Conservation (phyloP, 2,797 vertebrate species). For the Falco biarmicus region DNA sequence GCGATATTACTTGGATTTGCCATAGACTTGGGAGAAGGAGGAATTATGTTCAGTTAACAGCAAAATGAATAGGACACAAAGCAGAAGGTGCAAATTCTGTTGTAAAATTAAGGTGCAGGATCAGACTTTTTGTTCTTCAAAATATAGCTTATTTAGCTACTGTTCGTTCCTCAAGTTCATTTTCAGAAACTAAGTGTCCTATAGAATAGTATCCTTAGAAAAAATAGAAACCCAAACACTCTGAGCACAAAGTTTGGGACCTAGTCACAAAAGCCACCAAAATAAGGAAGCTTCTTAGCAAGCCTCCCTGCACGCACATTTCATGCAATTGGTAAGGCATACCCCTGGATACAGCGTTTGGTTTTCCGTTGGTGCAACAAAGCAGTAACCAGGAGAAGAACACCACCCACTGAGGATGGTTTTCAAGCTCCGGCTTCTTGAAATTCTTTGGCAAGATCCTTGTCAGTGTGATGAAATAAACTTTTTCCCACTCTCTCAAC, state of each 20-base stretch:
- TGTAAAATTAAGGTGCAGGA: neutral
- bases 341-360: neutral
- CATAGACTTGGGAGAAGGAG: neutral
- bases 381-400: neutral
- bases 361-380: neutral
- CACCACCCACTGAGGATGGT: neutral
- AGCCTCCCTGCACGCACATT: neutral
- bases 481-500: neutral
- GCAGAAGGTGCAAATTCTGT: neutral
- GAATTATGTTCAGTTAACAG: neutral
- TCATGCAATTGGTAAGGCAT: neutral
- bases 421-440: neutral
- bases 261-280: neutral
- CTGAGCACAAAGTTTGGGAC: rapidly evolving
- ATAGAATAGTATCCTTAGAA: neutral
- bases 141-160: neutral
- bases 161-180: neutral
- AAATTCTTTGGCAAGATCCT: neutral
- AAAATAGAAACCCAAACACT: neutral
- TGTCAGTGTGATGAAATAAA: neutral
- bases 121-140: neutral
- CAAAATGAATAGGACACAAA: neutral
- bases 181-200: neutral
- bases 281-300: neutral
- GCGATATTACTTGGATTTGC: neutral